Conservation (phyloP, 64 coral and sea anemone species). For the Montipora capricornis region DNA sequence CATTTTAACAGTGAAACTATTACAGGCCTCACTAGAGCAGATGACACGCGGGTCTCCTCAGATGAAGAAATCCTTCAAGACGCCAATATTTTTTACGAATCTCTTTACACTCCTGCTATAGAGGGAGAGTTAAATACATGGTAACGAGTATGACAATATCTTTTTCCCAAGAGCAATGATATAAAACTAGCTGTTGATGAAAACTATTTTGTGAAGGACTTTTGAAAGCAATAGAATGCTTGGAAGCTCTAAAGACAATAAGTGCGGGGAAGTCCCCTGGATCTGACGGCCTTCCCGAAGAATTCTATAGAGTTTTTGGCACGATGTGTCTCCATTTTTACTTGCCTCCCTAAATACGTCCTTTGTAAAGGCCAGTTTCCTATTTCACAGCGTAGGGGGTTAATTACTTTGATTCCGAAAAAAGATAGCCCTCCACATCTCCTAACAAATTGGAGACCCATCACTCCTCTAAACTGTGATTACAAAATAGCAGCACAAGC, state of each 20-base stretch:
- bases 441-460: conserved; percentile 4
- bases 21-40: too few relatives aligned
- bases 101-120: conserved; percentile 1
- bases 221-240: conserved; percentile 33
- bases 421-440: conserved; percentile 35
- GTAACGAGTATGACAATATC: conserved; percentile 28
- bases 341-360: conserved; percentile 24
- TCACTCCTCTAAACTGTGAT: too few relatives aligned
- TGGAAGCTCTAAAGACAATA: conserved; percentile 43
- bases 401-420: conserved; percentile 51
- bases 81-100: conserved; percentile 31
- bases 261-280: conserved; percentile 49
- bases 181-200: conserved; percentile 1
- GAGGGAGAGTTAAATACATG: background rate
- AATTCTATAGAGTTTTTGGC: conserved; percentile 28
- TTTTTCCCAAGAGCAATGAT: conserved; percentile 1
- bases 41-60: background rate
- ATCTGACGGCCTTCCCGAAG: background rate
- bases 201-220: conserved; percentile 31
- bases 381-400: conserved; percentile 39
- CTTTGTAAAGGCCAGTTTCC: conserved; percentile 20
- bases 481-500: too few relatives aligned
- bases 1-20: too few relatives aligned
- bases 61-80: conserved; percentile 50
- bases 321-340: conserved; percentile 30